phyloP scores from a whole-genome alignment of 2,113 vertebrate genomes.

The Mobula hypostoma region DNA sequence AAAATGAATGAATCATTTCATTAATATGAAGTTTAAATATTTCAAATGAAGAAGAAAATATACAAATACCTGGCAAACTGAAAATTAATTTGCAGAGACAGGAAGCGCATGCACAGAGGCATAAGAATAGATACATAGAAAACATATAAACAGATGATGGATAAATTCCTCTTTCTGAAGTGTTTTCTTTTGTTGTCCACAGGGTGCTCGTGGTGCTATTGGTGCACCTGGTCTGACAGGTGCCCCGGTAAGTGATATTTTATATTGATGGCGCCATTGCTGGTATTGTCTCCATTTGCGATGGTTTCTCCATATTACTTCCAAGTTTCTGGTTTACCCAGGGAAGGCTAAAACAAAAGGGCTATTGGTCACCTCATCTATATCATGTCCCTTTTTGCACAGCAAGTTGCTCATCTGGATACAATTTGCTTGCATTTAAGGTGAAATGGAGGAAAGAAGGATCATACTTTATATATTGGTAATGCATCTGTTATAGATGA shows the following conservation, averaged over 20 bases:
- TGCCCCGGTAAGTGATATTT: slow-evolving; percentile 38
- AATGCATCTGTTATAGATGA: not conserved
- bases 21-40: not conserved
- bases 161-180: not conserved
- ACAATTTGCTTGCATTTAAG: not conserved
- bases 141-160: not conserved
- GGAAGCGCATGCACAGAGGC: no score
- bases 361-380: not conserved
- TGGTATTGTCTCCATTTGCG: not conserved
- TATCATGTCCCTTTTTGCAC: not conserved
- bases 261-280: not conserved
- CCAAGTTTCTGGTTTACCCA: not conserved
- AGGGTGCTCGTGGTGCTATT: slow-evolving; percentile 79
- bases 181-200: not conserved
- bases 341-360: not conserved
- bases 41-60: not conserved
- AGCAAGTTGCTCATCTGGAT: not conserved
- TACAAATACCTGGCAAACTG: not conserved
- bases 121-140: not conserved
- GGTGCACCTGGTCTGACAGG: slow-evolving; percentile 85
- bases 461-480: not conserved
- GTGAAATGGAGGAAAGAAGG: not conserved
- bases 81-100: not conserved
- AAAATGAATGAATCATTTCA: not conserved
- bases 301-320: not conserved